Percentiles rank a stretch among this genome's conserved stretches.
Evolutionary conservation across 1,140 invertebrate species (phyloP).

Genomic region (Stegodyphus dumicola): DNA sequence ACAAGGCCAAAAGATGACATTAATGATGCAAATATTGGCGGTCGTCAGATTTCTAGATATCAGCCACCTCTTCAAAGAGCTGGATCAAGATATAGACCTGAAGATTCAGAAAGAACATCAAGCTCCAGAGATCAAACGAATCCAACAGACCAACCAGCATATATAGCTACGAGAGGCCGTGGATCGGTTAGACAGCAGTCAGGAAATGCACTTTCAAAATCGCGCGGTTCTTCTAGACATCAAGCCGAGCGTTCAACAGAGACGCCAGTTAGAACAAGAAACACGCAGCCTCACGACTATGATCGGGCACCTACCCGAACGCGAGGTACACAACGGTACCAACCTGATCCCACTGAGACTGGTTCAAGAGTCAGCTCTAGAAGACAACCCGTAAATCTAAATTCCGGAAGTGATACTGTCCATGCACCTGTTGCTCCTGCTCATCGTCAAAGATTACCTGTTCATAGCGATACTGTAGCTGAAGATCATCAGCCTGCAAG

Average conservation of each 20-base stretch:
- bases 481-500: not conserved
- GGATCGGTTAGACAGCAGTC: not conserved
- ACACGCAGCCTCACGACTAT: not conserved
- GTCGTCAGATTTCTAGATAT: not conserved
- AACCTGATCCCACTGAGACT: slow-evolving; percentile 1
- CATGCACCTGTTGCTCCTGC: too few relatives aligned
- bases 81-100: not conserved
- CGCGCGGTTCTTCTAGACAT: slow-evolving; percentile 6
- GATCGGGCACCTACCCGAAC: not conserved
- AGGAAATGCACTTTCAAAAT: not conserved
- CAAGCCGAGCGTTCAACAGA: not conserved
- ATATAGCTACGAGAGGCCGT: not conserved
- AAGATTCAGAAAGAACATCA: not conserved
- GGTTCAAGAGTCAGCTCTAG: slow-evolving; percentile 22
- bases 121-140: too few relatives aligned
- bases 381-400: slow-evolving; percentile 16
- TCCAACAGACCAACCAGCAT: not conserved
- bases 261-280: not conserved
- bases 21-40: not conserved
- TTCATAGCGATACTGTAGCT: too few relatives aligned
- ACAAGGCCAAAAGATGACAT: not conserved
- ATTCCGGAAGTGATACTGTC: not conserved
- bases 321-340: slow-evolving; percentile 5
- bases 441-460: slow-evolving; percentile 3
- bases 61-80: slow-evolving; percentile 29